Percentiles rank a stretch among this genome's conserved stretches.
Conservation (phyloP, 2,888 invertebrate genomes). For the Bedellia somnulentella region DNA sequence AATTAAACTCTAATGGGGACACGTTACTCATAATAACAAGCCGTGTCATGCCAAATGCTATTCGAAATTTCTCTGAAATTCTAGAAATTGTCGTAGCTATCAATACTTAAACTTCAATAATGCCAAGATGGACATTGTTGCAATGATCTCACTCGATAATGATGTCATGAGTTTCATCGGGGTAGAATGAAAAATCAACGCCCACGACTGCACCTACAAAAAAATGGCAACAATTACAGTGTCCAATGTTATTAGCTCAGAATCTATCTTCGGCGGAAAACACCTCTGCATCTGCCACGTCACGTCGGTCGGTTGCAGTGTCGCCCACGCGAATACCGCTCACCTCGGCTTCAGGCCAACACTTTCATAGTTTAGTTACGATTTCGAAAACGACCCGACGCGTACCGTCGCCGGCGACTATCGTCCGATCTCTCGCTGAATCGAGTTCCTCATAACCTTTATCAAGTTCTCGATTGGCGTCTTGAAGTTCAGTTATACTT, state of each 20-base stretch:
- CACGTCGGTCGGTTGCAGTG: constrained; percentile 36
- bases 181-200: too few species aligned
- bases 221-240: constrained; percentile 6
- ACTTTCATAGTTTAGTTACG: constrained; percentile 60
- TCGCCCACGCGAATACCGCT: constrained; percentile 45
- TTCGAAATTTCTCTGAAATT: too few species aligned
- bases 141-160: too few species aligned
- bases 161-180: too few species aligned
- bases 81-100: too few species aligned
- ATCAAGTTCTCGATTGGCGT: constrained; percentile 36
- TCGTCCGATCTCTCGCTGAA: constrained; percentile 42
- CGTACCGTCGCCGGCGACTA: constrained; percentile 57
- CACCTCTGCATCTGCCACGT: constrained; percentile 53
- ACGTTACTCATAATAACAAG: too few species aligned
- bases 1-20: too few species aligned
- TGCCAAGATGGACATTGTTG: too few species aligned
- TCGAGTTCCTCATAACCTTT: constrained; percentile 35
- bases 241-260: constrained; percentile 25
- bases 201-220: too few species aligned
- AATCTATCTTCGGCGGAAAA: constrained; percentile 52
- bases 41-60: too few species aligned
- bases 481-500: constrained; percentile 21
- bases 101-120: too few species aligned
- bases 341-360: constrained; percentile 49
- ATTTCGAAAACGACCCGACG: constrained; percentile 63